A percentile compares a stretch with the other conserved stretches of the same genome.
Evolutionary conservation across 1,140 invertebrate species (phyloP).

Genomic region (Brachionus angularis): DNA sequence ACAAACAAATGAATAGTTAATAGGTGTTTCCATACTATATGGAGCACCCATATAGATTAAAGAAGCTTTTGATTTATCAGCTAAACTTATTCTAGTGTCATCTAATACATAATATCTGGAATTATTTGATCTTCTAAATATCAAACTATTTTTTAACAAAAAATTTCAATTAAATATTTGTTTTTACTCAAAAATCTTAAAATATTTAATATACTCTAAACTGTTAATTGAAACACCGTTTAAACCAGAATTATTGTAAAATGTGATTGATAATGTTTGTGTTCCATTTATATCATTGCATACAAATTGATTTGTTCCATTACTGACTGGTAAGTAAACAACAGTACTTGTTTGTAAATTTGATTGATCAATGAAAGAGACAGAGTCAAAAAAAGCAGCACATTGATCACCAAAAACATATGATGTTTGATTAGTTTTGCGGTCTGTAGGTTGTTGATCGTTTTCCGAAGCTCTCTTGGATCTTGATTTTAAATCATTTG

Average conservation of each 20-base stretch:
- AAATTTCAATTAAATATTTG: no score
- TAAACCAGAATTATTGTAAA: background rate
- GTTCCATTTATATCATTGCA: background rate
- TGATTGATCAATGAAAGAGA: conserved; percentile 11
- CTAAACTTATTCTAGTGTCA: background rate
- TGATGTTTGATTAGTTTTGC: conserved; percentile 1
- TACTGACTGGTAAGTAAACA: background rate
- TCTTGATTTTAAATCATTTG: no score
- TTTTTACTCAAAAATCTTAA: no score
- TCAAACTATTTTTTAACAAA: no score
- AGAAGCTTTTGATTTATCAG: background rate
- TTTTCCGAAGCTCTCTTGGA: background rate
- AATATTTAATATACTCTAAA: no score
- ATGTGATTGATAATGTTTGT: background rate
- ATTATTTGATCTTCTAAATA: conserved; percentile 15
- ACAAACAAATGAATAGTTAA: conserved; percentile 38
- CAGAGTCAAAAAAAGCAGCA: conserved; percentile 18
- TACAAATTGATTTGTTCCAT: background rate
- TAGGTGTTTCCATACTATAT: conserved; percentile 35
- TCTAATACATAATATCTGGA: conserved; percentile 5
- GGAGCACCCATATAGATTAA: conserved; percentile 18
- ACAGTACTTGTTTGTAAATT: conserved; percentile 18
- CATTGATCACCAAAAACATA: conserved; percentile 21
- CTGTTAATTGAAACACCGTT: background rate
- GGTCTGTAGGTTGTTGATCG: background rate